Evolutionary conservation across 1,140 invertebrate genomes (phyloP).

Genomic region (Trichoplusia ni): DNA sequence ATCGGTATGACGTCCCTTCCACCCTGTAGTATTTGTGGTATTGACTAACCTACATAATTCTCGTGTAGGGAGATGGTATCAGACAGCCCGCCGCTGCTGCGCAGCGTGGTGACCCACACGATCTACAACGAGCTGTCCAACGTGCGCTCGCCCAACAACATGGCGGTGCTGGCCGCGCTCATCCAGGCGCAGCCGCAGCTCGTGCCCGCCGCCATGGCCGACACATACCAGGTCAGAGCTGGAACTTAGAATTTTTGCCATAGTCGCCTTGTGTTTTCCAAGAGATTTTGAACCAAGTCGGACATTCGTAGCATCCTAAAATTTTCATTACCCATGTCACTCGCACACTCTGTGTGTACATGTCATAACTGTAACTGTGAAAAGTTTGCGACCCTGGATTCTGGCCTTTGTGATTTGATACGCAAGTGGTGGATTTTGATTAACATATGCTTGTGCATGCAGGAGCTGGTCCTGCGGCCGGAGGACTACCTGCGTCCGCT

Average conservation of each 20-base stretch:
- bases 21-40: no score
- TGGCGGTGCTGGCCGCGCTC: conserved; percentile 92
- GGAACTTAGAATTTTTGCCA: no score
- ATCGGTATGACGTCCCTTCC: no score
- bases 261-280: no score
- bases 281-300: no score
- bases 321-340: not conserved
- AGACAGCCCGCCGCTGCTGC: conserved; percentile 91
- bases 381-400: no score
- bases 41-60: no score
- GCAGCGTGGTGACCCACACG: conserved; percentile 94
- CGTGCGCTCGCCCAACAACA: conserved; percentile 96
- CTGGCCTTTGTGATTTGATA: not conserved
- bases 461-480: conserved; percentile 92
- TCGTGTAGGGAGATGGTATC: conserved; percentile 87
- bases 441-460: conserved; percentile 29
- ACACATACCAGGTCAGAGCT: conserved; percentile 90
- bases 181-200: conserved; percentile 91
- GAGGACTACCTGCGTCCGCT: conserved; percentile 95
- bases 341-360: no score
- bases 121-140: conserved; percentile 97
- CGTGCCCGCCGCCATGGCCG: conserved; percentile 89
- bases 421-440: no score
- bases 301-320: no score
- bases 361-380: no score